Percentiles rank a stretch among this genome's conserved stretches.
Conservation (phyloP, 2,888 invertebrate species). For the Tenthredo livida region DNA sequence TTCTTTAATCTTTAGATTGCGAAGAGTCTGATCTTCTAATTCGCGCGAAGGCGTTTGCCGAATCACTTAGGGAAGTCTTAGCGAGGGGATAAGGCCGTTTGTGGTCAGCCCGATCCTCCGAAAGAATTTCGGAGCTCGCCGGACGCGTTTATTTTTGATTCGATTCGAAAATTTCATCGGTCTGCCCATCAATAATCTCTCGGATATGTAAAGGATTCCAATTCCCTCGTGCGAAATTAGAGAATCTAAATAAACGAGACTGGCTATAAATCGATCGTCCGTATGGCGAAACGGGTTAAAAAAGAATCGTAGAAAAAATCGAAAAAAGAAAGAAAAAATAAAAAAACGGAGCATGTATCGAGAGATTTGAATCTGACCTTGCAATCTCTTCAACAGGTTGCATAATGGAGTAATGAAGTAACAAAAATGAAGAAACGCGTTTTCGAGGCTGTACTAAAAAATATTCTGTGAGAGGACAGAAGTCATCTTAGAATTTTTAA, state of each 20-base stretch:
- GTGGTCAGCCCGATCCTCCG: background rate
- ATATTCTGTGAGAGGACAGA: background rate
- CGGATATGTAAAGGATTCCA: background rate
- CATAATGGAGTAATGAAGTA: background rate
- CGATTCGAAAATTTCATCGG: background rate
- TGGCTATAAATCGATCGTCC: background rate
- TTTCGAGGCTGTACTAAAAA: background rate
- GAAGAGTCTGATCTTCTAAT: background rate
- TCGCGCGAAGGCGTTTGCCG: background rate
- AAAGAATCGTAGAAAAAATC: background rate
- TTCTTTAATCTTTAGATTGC: background rate
- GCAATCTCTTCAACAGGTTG: slow-evolving; percentile 33
- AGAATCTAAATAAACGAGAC: background rate
- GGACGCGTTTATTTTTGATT: background rate
- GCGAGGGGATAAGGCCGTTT: background rate
- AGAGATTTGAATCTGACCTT: slow-evolving; percentile 9
- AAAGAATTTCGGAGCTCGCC: background rate
- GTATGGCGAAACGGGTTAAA: background rate
- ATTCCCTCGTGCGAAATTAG: background rate
- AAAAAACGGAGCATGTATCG: background rate
- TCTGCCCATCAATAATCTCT: background rate
- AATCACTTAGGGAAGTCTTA: background rate
- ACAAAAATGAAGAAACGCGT: background rate
- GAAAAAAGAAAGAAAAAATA: background rate
- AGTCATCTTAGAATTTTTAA: background rate